These are phyloP conservation scores for Pseudorasbora parva DNA, from an alignment of 2,113 vertebrate genomes.

Conservation along the genomic window DNA sequence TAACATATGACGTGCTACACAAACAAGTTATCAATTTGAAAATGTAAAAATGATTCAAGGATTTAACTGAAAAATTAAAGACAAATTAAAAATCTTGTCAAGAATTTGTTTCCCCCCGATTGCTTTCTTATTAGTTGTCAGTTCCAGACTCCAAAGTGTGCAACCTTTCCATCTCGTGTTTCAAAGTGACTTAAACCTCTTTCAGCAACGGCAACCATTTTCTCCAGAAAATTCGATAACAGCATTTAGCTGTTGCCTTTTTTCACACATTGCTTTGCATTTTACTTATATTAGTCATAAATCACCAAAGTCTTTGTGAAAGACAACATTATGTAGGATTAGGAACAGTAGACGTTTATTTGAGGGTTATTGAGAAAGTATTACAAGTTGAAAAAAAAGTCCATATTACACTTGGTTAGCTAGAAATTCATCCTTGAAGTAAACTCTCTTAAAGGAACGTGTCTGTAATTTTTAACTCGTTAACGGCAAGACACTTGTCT, in stretches of 20 bases:
- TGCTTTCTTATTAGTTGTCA: not conserved
- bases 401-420: not conserved
- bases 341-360: slow-evolving; percentile 41
- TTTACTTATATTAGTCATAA: not conserved
- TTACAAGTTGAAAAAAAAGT: slow-evolving; percentile 24
- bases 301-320: not conserved
- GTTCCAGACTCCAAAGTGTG: not conserved
- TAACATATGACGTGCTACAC: no score
- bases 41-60: no score
- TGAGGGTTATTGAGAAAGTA: slow-evolving; percentile 14
- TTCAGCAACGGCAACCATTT: slow-evolving; percentile 65
- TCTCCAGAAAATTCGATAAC: no score
- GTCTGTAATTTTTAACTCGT: not conserved
- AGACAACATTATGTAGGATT: not conserved
- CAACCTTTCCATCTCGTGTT: slow-evolving; percentile 92
- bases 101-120: not conserved
- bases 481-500: slow-evolving; percentile 30
- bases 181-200: slow-evolving; percentile 90
- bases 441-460: slow-evolving; percentile 5
- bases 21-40: no score
- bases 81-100: no score
- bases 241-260: not conserved
- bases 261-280: no score
- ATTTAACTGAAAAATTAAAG: no score
- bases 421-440: not conserved